Percentiles rank a stretch among this genome's conserved stretches.
These are phyloP conservation scores for Microcebus murinus DNA, from an alignment of 2,113 vertebrate genomes.

Conservation along the genomic window DNA sequence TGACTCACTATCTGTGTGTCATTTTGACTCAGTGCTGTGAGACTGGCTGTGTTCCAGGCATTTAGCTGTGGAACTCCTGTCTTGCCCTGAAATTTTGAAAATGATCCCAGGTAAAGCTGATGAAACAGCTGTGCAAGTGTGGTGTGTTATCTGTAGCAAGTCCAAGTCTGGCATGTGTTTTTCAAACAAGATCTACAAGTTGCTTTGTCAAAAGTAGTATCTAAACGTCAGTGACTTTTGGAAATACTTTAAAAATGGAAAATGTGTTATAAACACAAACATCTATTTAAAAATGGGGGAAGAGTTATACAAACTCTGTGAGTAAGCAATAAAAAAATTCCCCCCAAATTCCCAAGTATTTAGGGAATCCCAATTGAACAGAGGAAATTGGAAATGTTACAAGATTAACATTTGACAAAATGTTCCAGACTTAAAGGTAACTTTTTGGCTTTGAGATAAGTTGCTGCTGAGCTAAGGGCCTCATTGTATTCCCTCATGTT, in stretches of 20 bases:
- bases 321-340: background rate
- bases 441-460: constrained; percentile 14
- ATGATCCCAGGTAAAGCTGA: constrained; percentile 64
- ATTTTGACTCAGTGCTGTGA: constrained; percentile 65
- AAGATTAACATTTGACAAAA: background rate
- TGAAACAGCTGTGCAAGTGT: constrained; percentile 36
- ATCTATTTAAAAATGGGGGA: background rate
- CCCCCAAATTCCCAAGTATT: background rate
- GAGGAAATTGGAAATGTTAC: background rate
- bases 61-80: constrained; percentile 50
- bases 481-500: background rate
- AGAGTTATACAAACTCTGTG: background rate
- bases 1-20: constrained; percentile 33
- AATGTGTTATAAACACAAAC: background rate
- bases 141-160: constrained; percentile 57
- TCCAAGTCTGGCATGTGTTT: constrained; percentile 72
- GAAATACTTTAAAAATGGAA: constrained; percentile 49
- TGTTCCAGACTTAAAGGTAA: background rate
- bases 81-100: constrained; percentile 66
- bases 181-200: constrained; percentile 48
- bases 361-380: background rate
- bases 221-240: constrained; percentile 49
- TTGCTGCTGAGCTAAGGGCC: background rate
- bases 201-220: constrained; percentile 49
- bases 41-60: constrained; percentile 42